A percentile compares a stretch with the other conserved stretches of the same genome.
These are phyloP conservation scores for Nyctalus aviator DNA, from an alignment of 2,797 vertebrate genomes.

Conservation along the genomic window DNA sequence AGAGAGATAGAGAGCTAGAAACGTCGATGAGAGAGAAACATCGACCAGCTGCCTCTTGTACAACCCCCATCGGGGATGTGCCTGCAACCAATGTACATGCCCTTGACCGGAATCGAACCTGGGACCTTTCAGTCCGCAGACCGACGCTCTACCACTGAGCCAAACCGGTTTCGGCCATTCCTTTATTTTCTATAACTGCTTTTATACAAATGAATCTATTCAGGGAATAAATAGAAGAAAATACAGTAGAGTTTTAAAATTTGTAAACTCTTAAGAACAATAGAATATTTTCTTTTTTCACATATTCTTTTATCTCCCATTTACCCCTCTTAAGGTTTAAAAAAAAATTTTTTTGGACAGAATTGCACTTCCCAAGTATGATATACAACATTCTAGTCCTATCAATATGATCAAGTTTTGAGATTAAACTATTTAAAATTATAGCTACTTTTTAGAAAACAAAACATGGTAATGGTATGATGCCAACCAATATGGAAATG, in stretches of 20 bases:
- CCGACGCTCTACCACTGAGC: too few species aligned
- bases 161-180: neutral
- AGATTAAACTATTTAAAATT: conserved; percentile 43
- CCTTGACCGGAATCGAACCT: too few species aligned
- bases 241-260: conserved; percentile 50
- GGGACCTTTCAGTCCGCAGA: too few species aligned
- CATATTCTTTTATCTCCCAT: neutral
- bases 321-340: neutral
- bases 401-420: neutral
- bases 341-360: neutral
- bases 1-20: too few species aligned
- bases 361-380: neutral
- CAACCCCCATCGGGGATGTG: too few species aligned
- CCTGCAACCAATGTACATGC: too few species aligned
- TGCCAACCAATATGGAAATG: neutral
- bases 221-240: conserved; percentile 47
- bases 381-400: conserved; percentile 6
- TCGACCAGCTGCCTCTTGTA: too few species aligned
- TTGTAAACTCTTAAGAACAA: conserved; percentile 38
- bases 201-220: conserved; percentile 47
- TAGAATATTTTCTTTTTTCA: conserved; percentile 7
- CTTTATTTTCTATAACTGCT: neutral
- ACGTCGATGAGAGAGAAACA: too few species aligned
- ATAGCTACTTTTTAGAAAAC: conserved; percentile 51
- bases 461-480: neutral